Conservation (phyloP, 2,113 vertebrate species). For the Centropus unirufus region DNA sequence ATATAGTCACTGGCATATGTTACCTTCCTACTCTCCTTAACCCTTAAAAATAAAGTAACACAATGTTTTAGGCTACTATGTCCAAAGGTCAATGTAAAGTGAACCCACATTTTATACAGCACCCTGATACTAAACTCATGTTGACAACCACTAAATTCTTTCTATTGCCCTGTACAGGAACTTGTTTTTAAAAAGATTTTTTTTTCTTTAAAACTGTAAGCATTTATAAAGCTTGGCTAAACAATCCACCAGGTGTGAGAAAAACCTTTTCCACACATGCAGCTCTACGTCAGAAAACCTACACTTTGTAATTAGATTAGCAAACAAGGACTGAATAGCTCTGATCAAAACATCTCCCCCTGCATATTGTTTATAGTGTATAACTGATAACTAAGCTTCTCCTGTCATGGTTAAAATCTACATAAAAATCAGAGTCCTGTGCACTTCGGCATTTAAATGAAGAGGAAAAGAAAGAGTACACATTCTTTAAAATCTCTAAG, state of each 20-base stretch:
- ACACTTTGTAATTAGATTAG: constrained; percentile 86
- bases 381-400: constrained; percentile 54
- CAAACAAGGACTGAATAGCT: constrained; percentile 34
- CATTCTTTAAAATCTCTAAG: not conserved
- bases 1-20: not conserved
- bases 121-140: constrained; percentile 84
- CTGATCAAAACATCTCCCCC: not conserved
- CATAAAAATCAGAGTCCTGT: constrained; percentile 12
- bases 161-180: constrained; percentile 71
- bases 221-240: constrained; percentile 86
- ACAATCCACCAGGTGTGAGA: constrained; percentile 89
- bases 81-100: constrained; percentile 75
- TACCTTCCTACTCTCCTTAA: constrained; percentile 4
- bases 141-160: constrained; percentile 91
- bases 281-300: constrained; percentile 73
- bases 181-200: constrained; percentile 71
- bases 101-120: constrained; percentile 75
- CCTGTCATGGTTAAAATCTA: constrained; percentile 53
- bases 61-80: constrained; percentile 58
- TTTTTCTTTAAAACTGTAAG: constrained; percentile 76
- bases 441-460: constrained; percentile 49
- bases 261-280: constrained; percentile 72
- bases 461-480: constrained; percentile 31
- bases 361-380: constrained; percentile 15
- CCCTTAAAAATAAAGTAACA: not conserved